A percentile compares a stretch with the other conserved stretches of the same genome.
Conservation (phyloP, 2,888 invertebrate species). For the Thymelicus sylvestris region DNA sequence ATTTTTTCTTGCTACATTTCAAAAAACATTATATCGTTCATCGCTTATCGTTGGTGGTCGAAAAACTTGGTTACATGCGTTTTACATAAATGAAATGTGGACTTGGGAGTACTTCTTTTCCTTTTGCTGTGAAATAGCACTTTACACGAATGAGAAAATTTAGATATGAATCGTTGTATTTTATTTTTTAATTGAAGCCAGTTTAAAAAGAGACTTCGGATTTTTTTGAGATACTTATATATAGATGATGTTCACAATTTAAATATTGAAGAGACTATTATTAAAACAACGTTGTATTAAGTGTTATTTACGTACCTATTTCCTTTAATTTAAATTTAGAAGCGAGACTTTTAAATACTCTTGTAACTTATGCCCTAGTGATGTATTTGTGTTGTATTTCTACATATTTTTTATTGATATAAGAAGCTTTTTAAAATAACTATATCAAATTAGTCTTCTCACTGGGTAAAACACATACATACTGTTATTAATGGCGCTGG, state of each 20-base stretch:
- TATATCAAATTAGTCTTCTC: too few species aligned
- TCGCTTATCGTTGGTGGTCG: neutral
- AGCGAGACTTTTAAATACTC: too few species aligned
- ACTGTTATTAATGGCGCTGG: neutral
- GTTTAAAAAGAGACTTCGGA: constrained; percentile 13
- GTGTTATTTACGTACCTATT: too few species aligned
- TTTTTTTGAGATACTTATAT: neutral
- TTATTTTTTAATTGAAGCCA: constrained; percentile 8
- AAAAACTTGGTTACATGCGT: constrained; percentile 16
- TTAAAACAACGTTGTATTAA: too few species aligned
- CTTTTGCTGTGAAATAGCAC: constrained; percentile 34
- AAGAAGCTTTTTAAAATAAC: too few species aligned
- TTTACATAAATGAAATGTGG: constrained; percentile 34
- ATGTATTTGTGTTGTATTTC: too few species aligned
- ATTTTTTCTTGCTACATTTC: neutral
- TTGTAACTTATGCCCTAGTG: too few species aligned
- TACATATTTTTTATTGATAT: too few species aligned
- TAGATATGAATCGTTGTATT: constrained; percentile 23
- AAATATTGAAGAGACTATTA: neutral
- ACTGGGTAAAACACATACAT: neutral
- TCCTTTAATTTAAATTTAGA: too few species aligned
- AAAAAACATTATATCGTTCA: neutral
- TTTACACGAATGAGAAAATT: constrained; percentile 35
- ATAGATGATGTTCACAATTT: neutral
- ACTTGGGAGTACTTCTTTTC: constrained; percentile 13